Percentiles rank a stretch among this genome's conserved stretches.
These are phyloP conservation scores for Melanostoma mellinum DNA, from an alignment of 2,888 invertebrate species.

Conservation along the genomic window DNA sequence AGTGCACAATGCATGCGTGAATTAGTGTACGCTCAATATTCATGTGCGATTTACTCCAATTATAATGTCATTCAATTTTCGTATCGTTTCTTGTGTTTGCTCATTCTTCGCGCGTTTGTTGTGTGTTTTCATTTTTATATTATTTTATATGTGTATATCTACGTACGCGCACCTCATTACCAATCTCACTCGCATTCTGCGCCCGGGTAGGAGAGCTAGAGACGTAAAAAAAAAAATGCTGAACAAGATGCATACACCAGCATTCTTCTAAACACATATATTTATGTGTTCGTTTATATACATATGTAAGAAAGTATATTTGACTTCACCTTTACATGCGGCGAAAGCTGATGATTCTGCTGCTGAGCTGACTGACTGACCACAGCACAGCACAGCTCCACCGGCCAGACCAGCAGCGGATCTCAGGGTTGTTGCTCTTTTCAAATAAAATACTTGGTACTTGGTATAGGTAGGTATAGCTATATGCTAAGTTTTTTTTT, in stretches of 20 bases:
- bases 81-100: constrained; percentile 46
- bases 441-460: constrained; percentile 49
- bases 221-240: constrained; percentile 39
- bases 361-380: constrained; percentile 48
- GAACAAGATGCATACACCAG: constrained; percentile 57
- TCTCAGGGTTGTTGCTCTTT: constrained; percentile 70
- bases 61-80: constrained; percentile 57
- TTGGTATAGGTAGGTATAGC: constrained; percentile 17
- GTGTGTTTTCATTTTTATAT: constrained; percentile 34
- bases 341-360: constrained; percentile 63
- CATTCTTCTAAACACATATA: constrained; percentile 54
- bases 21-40: constrained; percentile 56
- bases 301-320: constrained; percentile 9
- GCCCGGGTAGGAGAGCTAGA: neutral
- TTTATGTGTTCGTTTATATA: neutral
- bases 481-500: constrained; percentile 56
- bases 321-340: constrained; percentile 47
- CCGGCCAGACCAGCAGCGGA: constrained; percentile 40
- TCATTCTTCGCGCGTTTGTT: constrained; percentile 47
- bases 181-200: constrained; percentile 36
- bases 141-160: constrained; percentile 3
- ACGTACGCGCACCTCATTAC: constrained; percentile 63
- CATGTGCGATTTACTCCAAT: constrained; percentile 69
- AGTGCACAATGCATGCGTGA: constrained; percentile 48
- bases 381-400: constrained; percentile 43